These are phyloP conservation scores for Serranus cabrilla DNA, from an alignment of 2,797 vertebrate genomes.

Conservation along the genomic window DNA sequence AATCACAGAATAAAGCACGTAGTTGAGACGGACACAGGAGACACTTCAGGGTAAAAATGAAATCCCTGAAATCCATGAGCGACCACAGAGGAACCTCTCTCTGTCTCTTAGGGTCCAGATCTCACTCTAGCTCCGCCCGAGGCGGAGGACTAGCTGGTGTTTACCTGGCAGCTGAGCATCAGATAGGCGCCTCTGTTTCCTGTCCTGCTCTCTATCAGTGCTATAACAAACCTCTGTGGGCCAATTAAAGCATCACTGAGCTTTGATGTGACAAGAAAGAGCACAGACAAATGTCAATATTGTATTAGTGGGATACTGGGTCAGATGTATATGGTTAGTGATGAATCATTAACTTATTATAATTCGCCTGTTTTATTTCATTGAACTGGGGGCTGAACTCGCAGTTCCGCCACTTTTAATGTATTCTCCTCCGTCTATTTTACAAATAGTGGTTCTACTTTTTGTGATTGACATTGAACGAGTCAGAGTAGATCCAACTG, in stretches of 20 bases:
- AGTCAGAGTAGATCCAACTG: no score
- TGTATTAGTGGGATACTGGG: conserved; percentile 3
- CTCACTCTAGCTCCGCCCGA: conserved; percentile 22
- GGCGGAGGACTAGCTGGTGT: conserved; percentile 19
- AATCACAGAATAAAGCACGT: conserved; percentile 22
- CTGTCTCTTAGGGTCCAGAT: conserved; percentile 8
- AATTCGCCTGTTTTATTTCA: background rate
- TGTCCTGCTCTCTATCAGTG: conserved; percentile 35
- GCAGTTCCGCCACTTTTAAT: no score
- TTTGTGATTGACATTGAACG: no score
- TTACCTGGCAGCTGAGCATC: conserved; percentile 51
- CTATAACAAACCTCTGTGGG: conserved; percentile 46
- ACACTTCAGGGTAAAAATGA: conserved; percentile 39
- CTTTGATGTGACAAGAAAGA: conserved; percentile 47
- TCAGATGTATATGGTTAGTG: background rate
- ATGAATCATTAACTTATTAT: background rate
- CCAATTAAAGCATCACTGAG: conserved; percentile 65
- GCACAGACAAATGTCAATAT: conserved; percentile 13
- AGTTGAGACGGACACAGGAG: conserved; percentile 5
- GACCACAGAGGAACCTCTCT: background rate
- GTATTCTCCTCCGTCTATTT: no score
- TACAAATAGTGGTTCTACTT: no score
- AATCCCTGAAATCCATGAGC: conserved; percentile 40
- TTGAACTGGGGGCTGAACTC: background rate
- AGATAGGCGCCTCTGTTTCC: conserved; percentile 50